phyloP scores from a whole-genome alignment of 2,113 vertebrate species.

The Nothobranchius furzeri region DNA sequence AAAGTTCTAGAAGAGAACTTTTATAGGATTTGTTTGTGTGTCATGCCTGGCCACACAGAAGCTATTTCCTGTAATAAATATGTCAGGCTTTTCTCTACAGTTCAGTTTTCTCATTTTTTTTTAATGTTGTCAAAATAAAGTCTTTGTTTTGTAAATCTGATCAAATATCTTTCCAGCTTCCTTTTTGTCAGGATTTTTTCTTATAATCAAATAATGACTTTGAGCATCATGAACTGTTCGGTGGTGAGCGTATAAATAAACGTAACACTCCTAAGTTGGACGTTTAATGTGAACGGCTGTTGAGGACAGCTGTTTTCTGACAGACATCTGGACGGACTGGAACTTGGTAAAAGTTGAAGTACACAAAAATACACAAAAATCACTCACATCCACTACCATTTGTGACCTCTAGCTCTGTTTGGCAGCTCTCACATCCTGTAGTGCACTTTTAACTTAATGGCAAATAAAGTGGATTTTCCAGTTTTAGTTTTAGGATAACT shows the following conservation, averaged over 20 bases:
- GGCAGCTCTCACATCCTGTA: conserved; percentile 47
- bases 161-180: not conserved
- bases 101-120: not conserved
- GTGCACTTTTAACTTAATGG: conserved; percentile 15
- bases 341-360: conserved; percentile 35
- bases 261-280: conserved; percentile 25
- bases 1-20: conserved; percentile 25
- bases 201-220: not conserved
- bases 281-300: conserved; percentile 18
- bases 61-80: conserved; percentile 37
- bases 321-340: conserved; percentile 43
- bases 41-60: conserved; percentile 32
- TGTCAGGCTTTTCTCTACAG: not conserved
- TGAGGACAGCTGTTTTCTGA: conserved; percentile 48
- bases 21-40: not conserved
- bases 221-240: not conserved
- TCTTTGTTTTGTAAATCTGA: conserved; percentile 6
- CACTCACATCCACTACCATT: conserved; percentile 31
- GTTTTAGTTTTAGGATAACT: conserved; percentile 20
- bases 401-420: conserved; percentile 43
- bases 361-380: conserved; percentile 38
- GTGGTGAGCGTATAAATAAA: conserved; percentile 16
- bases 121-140: not conserved
- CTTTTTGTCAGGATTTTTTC: not conserved
- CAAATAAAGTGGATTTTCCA: conserved; percentile 37